Evolutionary conservation across 2,797 vertebrate species (phyloP).

Genomic region (Anas flavirostris): DNA sequence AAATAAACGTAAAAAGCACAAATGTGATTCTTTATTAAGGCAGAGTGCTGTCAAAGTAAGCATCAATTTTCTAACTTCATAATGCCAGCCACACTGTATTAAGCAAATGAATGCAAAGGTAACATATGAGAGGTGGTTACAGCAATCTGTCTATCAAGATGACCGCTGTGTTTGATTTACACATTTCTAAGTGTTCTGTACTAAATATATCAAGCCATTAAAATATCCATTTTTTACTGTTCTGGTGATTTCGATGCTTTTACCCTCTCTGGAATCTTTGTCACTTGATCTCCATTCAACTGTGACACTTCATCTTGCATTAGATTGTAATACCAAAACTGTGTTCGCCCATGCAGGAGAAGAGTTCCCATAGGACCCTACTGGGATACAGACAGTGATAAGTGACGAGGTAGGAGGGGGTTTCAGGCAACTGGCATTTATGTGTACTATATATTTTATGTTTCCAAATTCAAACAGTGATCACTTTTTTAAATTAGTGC

Average conservation of each 20-base stretch:
- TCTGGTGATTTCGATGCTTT: neutral
- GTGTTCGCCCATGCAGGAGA: neutral
- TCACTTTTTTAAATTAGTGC: neutral
- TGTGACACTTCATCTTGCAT: conserved; percentile 15
- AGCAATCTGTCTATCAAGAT: neutral
- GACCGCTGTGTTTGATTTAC: neutral
- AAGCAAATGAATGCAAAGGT: neutral
- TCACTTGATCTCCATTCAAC: neutral
- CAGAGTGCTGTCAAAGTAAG: neutral
- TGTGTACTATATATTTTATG: neutral
- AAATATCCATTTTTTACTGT: neutral
- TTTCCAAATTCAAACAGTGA: neutral
- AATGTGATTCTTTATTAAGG: neutral
- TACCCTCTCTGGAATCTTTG: neutral
- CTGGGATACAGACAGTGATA: neutral
- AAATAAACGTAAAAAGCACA: neutral
- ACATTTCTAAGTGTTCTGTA: neutral
- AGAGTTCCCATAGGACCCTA: neutral
- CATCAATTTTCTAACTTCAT: neutral
- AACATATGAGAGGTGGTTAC: neutral
- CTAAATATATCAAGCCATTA: neutral
- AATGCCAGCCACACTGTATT: neutral
- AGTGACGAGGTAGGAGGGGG: neutral
- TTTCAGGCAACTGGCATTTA: conserved; percentile 15
- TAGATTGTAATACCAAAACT: neutral